Percentiles rank a stretch among this genome's conserved stretches.
phyloP scores from a whole-genome alignment of 2,113 vertebrate species.

The Pelecanus crispus region DNA sequence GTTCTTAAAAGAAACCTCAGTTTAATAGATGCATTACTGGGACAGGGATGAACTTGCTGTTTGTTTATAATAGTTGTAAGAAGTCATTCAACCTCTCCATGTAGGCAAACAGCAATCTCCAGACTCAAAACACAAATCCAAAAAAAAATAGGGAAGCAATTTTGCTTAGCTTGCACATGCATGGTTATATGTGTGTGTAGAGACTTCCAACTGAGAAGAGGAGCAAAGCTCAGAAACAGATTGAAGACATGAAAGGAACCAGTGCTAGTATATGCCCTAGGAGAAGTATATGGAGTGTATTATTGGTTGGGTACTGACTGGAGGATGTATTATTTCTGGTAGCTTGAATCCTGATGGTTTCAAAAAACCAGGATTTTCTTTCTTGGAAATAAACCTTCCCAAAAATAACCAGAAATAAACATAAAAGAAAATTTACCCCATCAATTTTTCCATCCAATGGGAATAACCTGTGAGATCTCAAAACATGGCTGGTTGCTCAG shows the following conservation, averaged over 20 bases:
- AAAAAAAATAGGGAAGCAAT: background rate
- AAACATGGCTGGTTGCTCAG: background rate
- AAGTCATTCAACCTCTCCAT: background rate
- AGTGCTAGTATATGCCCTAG: background rate
- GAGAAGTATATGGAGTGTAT: background rate
- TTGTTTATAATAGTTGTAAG: background rate
- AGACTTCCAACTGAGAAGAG: background rate
- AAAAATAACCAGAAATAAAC: background rate
- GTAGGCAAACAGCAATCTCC: background rate
- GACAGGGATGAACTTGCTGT: background rate
- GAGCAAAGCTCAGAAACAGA: background rate
- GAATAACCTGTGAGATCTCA: conserved; percentile 8
- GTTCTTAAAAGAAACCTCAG: background rate
- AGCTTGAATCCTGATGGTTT: background rate
- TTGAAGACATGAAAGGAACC: background rate
- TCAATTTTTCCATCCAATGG: background rate
- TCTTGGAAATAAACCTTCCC: background rate
- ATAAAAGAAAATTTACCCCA: background rate
- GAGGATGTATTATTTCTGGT: background rate
- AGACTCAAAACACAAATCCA: background rate
- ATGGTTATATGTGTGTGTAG: background rate
- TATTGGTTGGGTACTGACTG: background rate
- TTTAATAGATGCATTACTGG: background rate
- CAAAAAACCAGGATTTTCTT: background rate
- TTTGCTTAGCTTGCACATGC: background rate